Evolutionary conservation across 1,140 invertebrate genomes (phyloP), one percentile per base, ranked within the genome.

Genomic region (Drosophila serrata): DNA sequence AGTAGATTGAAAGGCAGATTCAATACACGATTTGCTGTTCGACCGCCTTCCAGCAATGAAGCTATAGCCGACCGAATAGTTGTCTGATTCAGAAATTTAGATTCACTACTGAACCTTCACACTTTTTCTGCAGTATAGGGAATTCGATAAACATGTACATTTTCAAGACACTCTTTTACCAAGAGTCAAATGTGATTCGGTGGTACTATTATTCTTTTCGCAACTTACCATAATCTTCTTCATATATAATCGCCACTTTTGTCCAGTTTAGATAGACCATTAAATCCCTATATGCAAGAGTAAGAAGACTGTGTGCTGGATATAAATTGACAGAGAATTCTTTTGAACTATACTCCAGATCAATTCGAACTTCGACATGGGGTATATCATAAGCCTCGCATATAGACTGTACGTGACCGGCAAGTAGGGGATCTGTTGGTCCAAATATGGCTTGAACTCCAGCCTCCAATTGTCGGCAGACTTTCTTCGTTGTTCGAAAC

Each of bases 221-320:
- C 7, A 45, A 46, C 3, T 80, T 73, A 92, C 92, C 90, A 55
- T 91, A 88, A 65, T 92, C 79, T 92, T 94, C 97, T 93, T 99
- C 98, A 88, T 99, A 99, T 35, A 99, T 95, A 70, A 99, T 97
- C 1, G 97, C 98, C 76, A 98, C 97, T 93, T 96, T 95, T 8
- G 97, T 98, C 98, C 98, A 99, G 92, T 98, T 98, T 33, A 98
- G 94, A 91, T 97, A 98, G 24, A 95, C 94, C 93, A 98, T 97
- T 46, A 98, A 94, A 90, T 99, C 98, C 61, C 95, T 95, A 93
- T 98, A 97, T 0, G 98, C 97, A 53, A 95, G 94, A 91, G 98
- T 97, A 78, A 99, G 94, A 59, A 97, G 94, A 62, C 96, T 95
- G 78, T 97, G 96, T 17, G 97, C 95, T 0, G 98, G 98, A 93